These are phyloP conservation scores for Babyrousa celebensis DNA, from an alignment of 2,797 vertebrate genomes.

Conservation along the genomic window DNA sequence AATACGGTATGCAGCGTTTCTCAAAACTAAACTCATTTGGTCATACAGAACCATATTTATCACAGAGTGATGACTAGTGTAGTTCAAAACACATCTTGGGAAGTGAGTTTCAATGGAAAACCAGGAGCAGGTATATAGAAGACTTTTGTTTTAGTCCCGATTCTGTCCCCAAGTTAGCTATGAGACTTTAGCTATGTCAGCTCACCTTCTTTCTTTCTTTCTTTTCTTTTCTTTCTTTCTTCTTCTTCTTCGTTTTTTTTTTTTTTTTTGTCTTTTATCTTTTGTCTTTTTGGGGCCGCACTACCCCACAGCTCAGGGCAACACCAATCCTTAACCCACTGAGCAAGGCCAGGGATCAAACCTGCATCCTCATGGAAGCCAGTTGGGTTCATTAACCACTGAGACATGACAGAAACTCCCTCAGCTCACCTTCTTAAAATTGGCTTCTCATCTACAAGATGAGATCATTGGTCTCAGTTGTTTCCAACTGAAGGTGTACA, in stretches of 20 bases:
- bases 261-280: too few relatives aligned
- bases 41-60: not conserved
- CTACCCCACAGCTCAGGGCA: too few relatives aligned
- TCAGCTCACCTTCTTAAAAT: not conserved
- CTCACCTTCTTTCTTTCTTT: not conserved
- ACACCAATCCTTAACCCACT: too few relatives aligned
- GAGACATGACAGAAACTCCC: too few relatives aligned
- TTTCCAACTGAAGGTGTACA: not conserved
- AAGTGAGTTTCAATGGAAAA: conserved; percentile 15
- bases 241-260: too few relatives aligned
- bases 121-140: not conserved
- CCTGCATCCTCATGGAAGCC: too few relatives aligned
- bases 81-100: not conserved
- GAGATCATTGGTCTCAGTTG: not conserved
- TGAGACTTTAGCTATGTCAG: not conserved
- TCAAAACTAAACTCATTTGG: conserved; percentile 7
- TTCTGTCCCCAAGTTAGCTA: not conserved
- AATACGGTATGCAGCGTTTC: not conserved
- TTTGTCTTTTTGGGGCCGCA: too few relatives aligned
- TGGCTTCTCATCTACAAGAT: not conserved
- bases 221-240: too few relatives aligned
- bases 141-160: not conserved
- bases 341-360: too few relatives aligned
- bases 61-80: not conserved
- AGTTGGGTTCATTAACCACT: too few relatives aligned